Base-by-base conservation (phyloP, 2,888 invertebrate genomes). In the Apamea crenata region DNA sequence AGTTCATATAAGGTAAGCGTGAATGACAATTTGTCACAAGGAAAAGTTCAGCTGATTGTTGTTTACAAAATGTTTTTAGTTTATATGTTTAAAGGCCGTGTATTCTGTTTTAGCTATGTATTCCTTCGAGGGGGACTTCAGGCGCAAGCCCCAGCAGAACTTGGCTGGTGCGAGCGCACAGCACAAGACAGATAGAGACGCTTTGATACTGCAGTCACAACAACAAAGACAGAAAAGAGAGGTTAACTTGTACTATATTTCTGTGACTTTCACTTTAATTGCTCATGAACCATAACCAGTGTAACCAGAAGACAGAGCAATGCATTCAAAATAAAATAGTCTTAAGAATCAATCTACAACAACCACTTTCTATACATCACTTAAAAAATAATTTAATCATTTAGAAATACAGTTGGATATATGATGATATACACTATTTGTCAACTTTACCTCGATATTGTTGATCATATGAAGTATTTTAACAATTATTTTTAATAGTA, bases 91-190 rank as follows among this genome's bases (percentile, higher is more conserved):
- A 73, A 25, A 78, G 73, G 61, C 61, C 50, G 67, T 83, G 67
- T 80, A 40, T 76, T 71, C 78, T 82, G 65, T 83, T 93, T 93
- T 82, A 95, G 94, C 86, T 82, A 97, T 97, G 98, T 97, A 97
- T 95, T 97, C 98, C 92, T 99, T 99, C 94, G 99, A 99, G 94
- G 99, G 99, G 78, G 98, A 99, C 94, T 99, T 98, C 94, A 98
- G 98, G 92, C 97, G 98, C 73, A 98, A 98, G 94, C 99, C 99
- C 16, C 98, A 98, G 91, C 99, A 99, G 96, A 99, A 98, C 95
- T 97, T 99, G 88, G 98, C 99, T 82, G 99, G 99, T 81, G 98
- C 98, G n/a, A 98, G 98, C 92, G 97, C 97, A 78, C 97, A 98
- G 86, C 97, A 98, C 85, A 98, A 97, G 86, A 97, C 97, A 84